Evolutionary conservation across 1,140 invertebrate species (phyloP).

Genomic region (Ostrea edulis): DNA sequence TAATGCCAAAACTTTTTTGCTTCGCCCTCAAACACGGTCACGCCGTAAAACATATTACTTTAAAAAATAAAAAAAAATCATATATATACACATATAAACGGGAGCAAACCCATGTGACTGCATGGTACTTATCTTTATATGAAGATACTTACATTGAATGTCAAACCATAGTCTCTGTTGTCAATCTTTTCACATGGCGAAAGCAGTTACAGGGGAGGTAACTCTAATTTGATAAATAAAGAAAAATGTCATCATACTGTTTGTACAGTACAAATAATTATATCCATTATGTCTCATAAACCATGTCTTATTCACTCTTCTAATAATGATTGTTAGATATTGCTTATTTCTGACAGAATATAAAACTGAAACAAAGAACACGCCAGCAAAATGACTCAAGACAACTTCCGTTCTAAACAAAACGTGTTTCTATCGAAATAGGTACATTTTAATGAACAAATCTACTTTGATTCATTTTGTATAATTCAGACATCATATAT

Average conservation of each 20-base stretch:
- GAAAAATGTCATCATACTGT: constrained; percentile 43
- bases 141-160: constrained; percentile 29
- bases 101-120: too few relatives aligned
- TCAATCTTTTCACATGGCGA: constrained; percentile 30
- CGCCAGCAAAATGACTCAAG: constrained; percentile 60
- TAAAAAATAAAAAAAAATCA: too few relatives aligned
- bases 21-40: too few relatives aligned
- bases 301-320: not conserved
- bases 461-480: not conserved
- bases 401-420: constrained; percentile 37
- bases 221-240: constrained; percentile 47
- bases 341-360: constrained; percentile 50
- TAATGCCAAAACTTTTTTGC: too few relatives aligned
- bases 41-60: too few relatives aligned
- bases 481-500: not conserved
- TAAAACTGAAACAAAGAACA: constrained; percentile 70
- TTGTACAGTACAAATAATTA: too few relatives aligned
- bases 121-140: too few relatives aligned
- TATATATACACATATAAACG: too few relatives aligned
- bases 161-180: constrained; percentile 32
- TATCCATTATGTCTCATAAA: not conserved
- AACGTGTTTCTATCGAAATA: not conserved
- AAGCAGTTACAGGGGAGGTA: constrained; percentile 37
- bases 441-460: not conserved
- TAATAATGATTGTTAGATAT: constrained; percentile 2